These are phyloP conservation scores for Abrostola tripartita DNA, from an alignment of 2,888 invertebrate genomes.

Conservation along the genomic window DNA sequence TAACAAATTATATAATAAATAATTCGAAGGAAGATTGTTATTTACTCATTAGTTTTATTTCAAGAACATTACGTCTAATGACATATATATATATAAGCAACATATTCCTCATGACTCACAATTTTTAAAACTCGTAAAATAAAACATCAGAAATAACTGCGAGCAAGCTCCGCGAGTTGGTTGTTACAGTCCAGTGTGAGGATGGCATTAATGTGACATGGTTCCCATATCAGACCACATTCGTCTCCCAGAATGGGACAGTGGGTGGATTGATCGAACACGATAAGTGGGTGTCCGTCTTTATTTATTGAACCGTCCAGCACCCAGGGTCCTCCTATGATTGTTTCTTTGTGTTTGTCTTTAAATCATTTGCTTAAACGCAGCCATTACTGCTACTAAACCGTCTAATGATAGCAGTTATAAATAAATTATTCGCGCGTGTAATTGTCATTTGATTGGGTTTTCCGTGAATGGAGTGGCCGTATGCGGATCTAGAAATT, in stretches of 20 bases:
- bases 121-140: constrained; percentile 8
- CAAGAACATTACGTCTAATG: neutral
- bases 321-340: constrained; percentile 25
- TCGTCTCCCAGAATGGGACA: constrained; percentile 54
- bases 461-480: constrained; percentile 4
- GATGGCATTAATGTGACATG: constrained; percentile 50
- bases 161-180: constrained; percentile 7
- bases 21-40: neutral
- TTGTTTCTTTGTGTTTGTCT: constrained; percentile 41
- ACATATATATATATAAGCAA: constrained; percentile 4
- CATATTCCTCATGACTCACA: constrained; percentile 28
- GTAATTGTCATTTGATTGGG: constrained; percentile 12
- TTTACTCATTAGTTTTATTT: neutral
- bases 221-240: constrained; percentile 51
- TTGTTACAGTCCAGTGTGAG: constrained; percentile 40
- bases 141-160: constrained; percentile 3
- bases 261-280: constrained; percentile 34
- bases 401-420: constrained; percentile 5
- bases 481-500: neutral
- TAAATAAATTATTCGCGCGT: constrained; percentile 18
- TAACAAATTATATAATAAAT: neutral
- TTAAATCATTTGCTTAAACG: constrained; percentile 22
- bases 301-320: constrained; percentile 43
- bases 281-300: constrained; percentile 49
- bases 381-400: constrained; percentile 26